A percentile compares a stretch with the other conserved stretches of the same genome.
phyloP scores from a whole-genome alignment of 2,888 invertebrate species.

The Strigamia crassipes region DNA sequence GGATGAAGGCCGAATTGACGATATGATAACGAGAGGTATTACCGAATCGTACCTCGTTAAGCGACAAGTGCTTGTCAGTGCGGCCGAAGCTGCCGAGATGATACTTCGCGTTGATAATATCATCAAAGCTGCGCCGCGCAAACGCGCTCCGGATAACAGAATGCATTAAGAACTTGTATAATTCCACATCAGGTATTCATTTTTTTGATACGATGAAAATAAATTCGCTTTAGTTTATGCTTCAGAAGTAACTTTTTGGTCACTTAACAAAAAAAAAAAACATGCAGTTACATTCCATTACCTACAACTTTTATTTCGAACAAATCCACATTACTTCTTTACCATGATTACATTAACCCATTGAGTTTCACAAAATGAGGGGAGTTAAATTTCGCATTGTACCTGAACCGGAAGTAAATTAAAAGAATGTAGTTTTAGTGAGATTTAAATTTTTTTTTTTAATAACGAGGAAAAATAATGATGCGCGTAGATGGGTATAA shows the following conservation, averaged over 20 bases:
- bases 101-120: conserved; percentile 98
- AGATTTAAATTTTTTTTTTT: not conserved
- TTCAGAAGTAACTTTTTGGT: not conserved
- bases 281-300: not conserved
- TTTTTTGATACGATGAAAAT: conserved; percentile 25
- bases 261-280: not conserved
- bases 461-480: not conserved
- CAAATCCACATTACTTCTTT: conserved; percentile 3
- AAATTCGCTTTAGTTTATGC: not conserved
- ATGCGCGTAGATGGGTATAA: not conserved
- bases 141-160: conserved; percentile 78
- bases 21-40: conserved; percentile 89
- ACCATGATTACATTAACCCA: conserved; percentile 32
- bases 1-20: conserved; percentile 81
- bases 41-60: conserved; percentile 98
- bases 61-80: conserved; percentile 90
- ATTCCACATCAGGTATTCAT: not conserved
- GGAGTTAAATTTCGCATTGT: not conserved
- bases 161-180: conserved; percentile 68
- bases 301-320: not conserved
- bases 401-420: conserved; percentile 14
- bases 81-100: conserved; percentile 97
- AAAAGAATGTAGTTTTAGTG: not conserved
- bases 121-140: conserved; percentile 86
- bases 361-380: not conserved